Base-by-base conservation (phyloP, 1,140 invertebrate genomes). In the Patella vulgata region DNA sequence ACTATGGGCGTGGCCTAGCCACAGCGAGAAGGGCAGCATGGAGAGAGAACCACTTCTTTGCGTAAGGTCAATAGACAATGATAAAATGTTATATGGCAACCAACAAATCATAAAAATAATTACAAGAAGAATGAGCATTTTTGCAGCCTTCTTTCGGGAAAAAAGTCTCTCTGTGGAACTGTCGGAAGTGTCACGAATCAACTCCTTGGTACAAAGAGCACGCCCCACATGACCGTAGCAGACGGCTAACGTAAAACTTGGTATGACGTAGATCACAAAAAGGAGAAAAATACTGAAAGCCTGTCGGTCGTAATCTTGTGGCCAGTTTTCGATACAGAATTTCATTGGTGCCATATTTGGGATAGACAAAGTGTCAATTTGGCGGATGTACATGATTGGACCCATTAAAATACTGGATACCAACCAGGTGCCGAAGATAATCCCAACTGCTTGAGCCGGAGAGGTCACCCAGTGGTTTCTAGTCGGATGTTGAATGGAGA, bases 51-150 rank as follows among this genome's bases (percentile, higher is more conserved):
- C 27, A 17, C 44, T 52, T 17, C 74, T 79, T n/a, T 84, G 80
- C 11, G 85, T 84, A 1, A 90, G 80, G 71, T 92, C 91, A 2
- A 89, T 71, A 6, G 90, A 70, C 11, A 91, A 83, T 51, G 87
- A 88, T 2, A 90, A 81, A 1, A 91, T 87, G 75, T 91, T 91
- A 81, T 92, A 91, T 2, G 95, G 95, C 73, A 92, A 90, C 95
- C 95, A 97, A 84, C 94, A 96, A 46, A 94, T 87, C n/a, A 95
- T 94, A 82, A 97, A 97, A 19, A 95, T 93, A 25, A 93, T 89
- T 0, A 97, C 93, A 11, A 98, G 93, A 17, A 95, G 90, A 36
- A 96, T 89, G 14, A 98, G 93, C 89, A 97, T 92, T 58, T 93
- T 87, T 1, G 94, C 97, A 2, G 96, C 95, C 56, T 94, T 88